Evolutionary conservation across 2,888 invertebrate genomes (phyloP).

Genomic region (Phaedon cochleariae): DNA sequence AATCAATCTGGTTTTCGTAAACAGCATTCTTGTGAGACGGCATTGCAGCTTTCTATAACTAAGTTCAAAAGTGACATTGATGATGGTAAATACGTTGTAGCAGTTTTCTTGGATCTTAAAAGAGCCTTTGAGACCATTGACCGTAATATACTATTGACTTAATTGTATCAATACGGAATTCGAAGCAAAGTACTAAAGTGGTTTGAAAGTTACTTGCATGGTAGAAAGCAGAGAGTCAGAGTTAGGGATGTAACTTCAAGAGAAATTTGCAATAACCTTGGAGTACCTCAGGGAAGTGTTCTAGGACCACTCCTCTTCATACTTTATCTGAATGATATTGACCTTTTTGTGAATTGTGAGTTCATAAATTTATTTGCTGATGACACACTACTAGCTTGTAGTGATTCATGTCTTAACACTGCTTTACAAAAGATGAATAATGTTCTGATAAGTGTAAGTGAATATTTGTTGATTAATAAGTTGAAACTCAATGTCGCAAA

Average conservation of each 20-base stretch:
- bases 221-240: slow-evolving; percentile 5
- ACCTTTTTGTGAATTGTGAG: background rate
- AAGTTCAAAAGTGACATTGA: slow-evolving; percentile 8
- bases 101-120: slow-evolving; percentile 6
- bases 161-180: background rate
- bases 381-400: background rate
- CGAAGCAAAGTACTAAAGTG: background rate
- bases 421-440: background rate
- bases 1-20: slow-evolving; percentile 9
- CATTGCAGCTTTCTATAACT: slow-evolving; percentile 1
- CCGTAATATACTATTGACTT: background rate
- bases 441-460: background rate
- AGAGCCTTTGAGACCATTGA: slow-evolving; percentile 7
- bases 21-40: slow-evolving; percentile 9
- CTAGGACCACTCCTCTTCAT: background rate
- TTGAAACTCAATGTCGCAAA: background rate
- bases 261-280: background rate
- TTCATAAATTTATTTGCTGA: slow-evolving; percentile 1
- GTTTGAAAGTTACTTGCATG: background rate
- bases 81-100: slow-evolving; percentile 6
- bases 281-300: background rate
- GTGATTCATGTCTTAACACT: background rate
- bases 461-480: background rate
- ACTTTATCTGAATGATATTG: background rate
- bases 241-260: background rate